Evolutionary conservation across 2,797 vertebrate species (phyloP).

Genomic region (Takifugu rubripes): DNA sequence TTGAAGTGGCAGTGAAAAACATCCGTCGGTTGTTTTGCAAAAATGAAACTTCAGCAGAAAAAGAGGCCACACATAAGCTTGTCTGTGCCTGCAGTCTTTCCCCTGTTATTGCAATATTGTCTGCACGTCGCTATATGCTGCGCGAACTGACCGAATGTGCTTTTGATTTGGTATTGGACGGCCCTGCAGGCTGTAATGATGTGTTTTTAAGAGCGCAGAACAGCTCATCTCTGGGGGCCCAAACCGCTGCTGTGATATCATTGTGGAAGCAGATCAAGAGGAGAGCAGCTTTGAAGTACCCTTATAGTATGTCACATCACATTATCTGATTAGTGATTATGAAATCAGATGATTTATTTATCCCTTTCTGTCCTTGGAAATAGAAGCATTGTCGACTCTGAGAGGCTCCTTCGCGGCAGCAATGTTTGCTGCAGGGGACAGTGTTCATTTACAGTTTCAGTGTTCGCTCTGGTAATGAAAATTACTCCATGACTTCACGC

Average conservation of each 20-base stretch:
- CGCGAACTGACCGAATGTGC: conserved; percentile 31
- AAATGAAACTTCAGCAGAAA: no score
- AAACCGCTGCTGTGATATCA: conserved; percentile 41
- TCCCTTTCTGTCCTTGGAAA: conserved; percentile 32
- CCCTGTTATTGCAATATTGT: no score
- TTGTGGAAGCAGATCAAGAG: conserved; percentile 26
- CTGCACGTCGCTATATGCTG: no score
- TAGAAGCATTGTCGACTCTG: conserved; percentile 8
- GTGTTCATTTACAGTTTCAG: conserved; percentile 42
- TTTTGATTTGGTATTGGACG: conserved; percentile 42
- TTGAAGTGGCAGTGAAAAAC: no score
- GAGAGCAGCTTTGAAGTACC: conserved; percentile 19
- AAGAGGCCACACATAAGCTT: no score
- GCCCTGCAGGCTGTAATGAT: conserved; percentile 29
- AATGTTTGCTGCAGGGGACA: conserved; percentile 20
- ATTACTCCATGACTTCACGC: conserved; percentile 57
- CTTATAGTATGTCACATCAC: conserved; percentile 30
- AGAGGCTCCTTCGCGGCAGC: conserved; percentile 30
- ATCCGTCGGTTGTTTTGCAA: no score
- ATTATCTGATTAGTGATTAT: conserved; percentile 37
- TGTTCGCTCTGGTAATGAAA: conserved; percentile 52
- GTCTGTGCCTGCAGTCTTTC: no score
- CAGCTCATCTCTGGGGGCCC: conserved; percentile 34
- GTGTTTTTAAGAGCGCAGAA: conserved; percentile 36
- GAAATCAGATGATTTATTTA: conserved; percentile 40